These are phyloP conservation scores for Arctocebus calabarensis DNA, from an alignment of 2,797 vertebrate species.

Conservation along the genomic window DNA sequence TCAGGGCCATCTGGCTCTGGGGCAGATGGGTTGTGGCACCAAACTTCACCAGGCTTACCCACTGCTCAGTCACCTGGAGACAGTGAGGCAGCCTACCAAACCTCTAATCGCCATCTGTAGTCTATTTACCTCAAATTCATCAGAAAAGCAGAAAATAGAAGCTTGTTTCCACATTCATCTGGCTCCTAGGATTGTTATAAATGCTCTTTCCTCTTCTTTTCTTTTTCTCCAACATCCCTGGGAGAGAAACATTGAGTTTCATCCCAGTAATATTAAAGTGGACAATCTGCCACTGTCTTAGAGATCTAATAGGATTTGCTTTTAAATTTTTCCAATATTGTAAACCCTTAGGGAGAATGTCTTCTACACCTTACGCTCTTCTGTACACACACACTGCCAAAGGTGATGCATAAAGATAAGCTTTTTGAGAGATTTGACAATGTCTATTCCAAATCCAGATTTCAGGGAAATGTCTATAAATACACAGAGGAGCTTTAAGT, in stretches of 20 bases:
- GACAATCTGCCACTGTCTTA: neutral
- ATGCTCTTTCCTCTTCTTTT: neutral
- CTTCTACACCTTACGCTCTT: neutral
- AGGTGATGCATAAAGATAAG: neutral
- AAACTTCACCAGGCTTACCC: neutral
- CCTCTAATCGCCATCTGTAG: neutral
- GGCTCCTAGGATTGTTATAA: neutral
- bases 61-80: neutral
- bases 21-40: neutral
- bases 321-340: neutral
- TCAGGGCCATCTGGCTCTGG: neutral
- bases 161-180: neutral
- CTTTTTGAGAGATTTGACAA: conserved; percentile 20
- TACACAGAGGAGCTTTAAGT: neutral
- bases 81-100: neutral
- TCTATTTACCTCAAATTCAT: neutral
- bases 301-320: neutral
- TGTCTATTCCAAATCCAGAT: neutral
- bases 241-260: neutral
- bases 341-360: neutral
- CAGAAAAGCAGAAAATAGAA: neutral
- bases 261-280: neutral
- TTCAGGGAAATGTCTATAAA: neutral
- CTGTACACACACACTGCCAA: neutral
- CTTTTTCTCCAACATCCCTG: neutral